These are phyloP conservation scores for Schizotus pectinicornis DNA, from an alignment of 2,888 invertebrate genomes.

Conservation along the genomic window DNA sequence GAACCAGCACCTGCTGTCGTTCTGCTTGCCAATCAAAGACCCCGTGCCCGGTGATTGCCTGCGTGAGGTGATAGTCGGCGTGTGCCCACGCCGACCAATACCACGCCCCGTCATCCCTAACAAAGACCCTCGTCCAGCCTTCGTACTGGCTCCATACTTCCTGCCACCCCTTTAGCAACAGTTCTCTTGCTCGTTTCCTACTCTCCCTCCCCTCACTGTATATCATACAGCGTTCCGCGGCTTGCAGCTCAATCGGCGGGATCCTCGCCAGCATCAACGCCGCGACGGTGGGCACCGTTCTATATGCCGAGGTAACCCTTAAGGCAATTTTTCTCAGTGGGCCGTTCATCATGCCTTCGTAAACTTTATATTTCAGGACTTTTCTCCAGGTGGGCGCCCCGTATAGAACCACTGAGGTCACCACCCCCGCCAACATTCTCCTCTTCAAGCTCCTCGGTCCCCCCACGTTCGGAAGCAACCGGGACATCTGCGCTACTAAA, in stretches of 20 bases:
- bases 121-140: too few relatives aligned
- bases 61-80: slow-evolving; percentile 10
- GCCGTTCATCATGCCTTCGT: neutral
- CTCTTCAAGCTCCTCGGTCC: neutral
- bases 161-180: slow-evolving; percentile 15
- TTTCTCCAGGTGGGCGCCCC: neutral
- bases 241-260: neutral
- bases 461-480: slow-evolving; percentile 1
- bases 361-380: neutral
- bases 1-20: neutral
- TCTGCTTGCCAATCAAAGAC: slow-evolving; percentile 9
- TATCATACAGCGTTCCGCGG: neutral
- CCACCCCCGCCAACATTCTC: neutral
- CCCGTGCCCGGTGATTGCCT: slow-evolving; percentile 7
- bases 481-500: slow-evolving; percentile 8
- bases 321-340: neutral
- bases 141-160: slow-evolving; percentile 9
- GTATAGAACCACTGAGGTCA: neutral
- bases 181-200: neutral
- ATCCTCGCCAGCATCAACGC: neutral
- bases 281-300: neutral
- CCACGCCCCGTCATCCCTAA: too few relatives aligned
- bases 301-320: neutral
- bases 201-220: neutral
- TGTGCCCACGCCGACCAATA: too few relatives aligned